Base-by-base conservation (phyloP, 2,888 invertebrate species). In the Cataglyphis rosenhaueri region DNA sequence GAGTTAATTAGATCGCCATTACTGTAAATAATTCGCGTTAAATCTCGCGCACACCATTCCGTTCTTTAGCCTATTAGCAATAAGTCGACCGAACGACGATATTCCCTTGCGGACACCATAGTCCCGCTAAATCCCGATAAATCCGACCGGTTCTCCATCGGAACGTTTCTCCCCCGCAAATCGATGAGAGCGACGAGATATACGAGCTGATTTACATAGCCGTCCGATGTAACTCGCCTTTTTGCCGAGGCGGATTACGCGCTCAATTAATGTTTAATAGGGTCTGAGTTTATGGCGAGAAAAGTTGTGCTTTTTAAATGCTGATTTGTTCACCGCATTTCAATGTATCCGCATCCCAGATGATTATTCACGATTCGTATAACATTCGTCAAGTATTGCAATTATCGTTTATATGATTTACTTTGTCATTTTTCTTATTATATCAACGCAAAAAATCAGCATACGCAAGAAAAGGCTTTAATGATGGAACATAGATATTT, bases 1-100 rank as follows among this genome's bases (percentile, higher is more conserved):
- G 29, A 75, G 83, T 86, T 87, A 87, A 87, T 87, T 87, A 83
- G 84, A 86, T 55, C 81, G 83, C 83, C 76, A 86, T 87, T 86
- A 87, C 81, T 44, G 71, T 79, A 79, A 79, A 79, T 79, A 79
- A 79, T 25, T 81, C 55, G 79, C 68, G 84, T 86, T 84, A 84
- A 76, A 81, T 68, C 73, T 35, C 79, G 65, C 25, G 21, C 32
- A n/a, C 32, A 48, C 44, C 44, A 18, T 55, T 25, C 25, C 44
- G n/a, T 59, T 44, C 44, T 57, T 66, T 21, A 35, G 29, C 66
- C 48, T n/a, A n/a, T n/a, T n/a, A n/a, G 81, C 65, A 65, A 65
- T 66, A 61, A 79, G 81, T 48, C 65, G 65, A 81, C 38, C 81
- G 65, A 18, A 59, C 38, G 29, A 41, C 18, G 15, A 66, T 68